These are phyloP conservation scores for Xanthorhoe spadicearia DNA, from an alignment of 2,888 invertebrate species.

Conservation along the genomic window DNA sequence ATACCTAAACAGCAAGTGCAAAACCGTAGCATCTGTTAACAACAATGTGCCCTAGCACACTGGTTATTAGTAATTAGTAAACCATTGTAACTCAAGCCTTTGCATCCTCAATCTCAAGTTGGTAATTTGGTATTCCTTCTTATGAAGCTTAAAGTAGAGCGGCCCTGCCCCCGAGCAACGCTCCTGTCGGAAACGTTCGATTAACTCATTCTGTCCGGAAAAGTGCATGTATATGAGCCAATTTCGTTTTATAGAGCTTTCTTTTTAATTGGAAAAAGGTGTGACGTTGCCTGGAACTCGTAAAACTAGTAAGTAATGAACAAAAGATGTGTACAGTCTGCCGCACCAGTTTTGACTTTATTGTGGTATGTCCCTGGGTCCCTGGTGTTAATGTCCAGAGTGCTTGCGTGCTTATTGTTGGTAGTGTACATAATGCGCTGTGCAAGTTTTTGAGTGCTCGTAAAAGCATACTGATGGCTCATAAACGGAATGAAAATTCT, in stretches of 20 bases:
- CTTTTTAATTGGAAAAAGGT: slow-evolving; percentile 41
- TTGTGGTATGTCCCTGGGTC: slow-evolving; percentile 13
- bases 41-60: too few relatives aligned
- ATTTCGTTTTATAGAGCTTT: slow-evolving; percentile 35
- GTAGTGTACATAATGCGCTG: slow-evolving; percentile 12
- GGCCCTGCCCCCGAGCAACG: slow-evolving; percentile 9
- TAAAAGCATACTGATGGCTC: slow-evolving; percentile 20
- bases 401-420: slow-evolving; percentile 17
- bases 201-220: slow-evolving; percentile 59
- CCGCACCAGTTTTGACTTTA: slow-evolving; percentile 8
- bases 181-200: slow-evolving; percentile 50
- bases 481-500: slow-evolving; percentile 22
- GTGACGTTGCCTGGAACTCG: slow-evolving; percentile 26
- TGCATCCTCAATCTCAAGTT: not conserved
- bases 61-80: too few relatives aligned
- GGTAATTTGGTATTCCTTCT: not conserved
- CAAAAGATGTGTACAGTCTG: slow-evolving; percentile 21
- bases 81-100: too few relatives aligned
- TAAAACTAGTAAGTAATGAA: slow-evolving; percentile 34
- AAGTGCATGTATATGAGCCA: slow-evolving; percentile 45
- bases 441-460: slow-evolving; percentile 28
- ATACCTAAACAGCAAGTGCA: too few relatives aligned
- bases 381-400: slow-evolving; percentile 27
- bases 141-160: not conserved
- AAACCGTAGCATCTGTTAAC: too few relatives aligned